These are phyloP conservation scores for Cyprinodon tularosa DNA, from an alignment of 2,113 vertebrate genomes.

Conservation along the genomic window DNA sequence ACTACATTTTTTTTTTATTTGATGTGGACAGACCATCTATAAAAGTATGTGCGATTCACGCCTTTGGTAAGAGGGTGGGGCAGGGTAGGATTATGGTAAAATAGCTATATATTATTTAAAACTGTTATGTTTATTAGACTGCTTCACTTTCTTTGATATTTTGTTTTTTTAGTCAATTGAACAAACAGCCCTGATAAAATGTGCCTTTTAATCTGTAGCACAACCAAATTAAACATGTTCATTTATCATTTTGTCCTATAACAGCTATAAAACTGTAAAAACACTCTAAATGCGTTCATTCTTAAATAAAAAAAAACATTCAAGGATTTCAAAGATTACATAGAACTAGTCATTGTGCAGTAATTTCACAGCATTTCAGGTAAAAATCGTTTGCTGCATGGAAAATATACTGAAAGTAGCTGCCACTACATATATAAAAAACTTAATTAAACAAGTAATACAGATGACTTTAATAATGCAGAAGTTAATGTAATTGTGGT, in stretches of 20 bases:
- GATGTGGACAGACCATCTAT: background rate
- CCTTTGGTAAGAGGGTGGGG: background rate
- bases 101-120: too few species aligned
- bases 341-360: background rate
- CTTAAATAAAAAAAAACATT: background rate
- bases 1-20: constrained; percentile 18
- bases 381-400: background rate
- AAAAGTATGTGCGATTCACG: background rate
- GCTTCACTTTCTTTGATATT: background rate
- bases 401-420: background rate
- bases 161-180: constrained; percentile 15
- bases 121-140: background rate
- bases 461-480: constrained; percentile 40
- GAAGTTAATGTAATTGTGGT: constrained; percentile 37
- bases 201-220: constrained; percentile 4
- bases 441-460: constrained; percentile 37
- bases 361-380: constrained; percentile 4
- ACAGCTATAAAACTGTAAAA: background rate
- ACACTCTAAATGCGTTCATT: background rate
- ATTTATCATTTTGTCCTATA: constrained; percentile 2
- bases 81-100: background rate
- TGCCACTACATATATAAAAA: constrained; percentile 8
- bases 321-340: background rate
- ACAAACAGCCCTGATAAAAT: background rate
- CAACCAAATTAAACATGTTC: background rate